These are phyloP conservation scores for cattle (Bos taurus) DNA, from an alignment of 2,113 vertebrate species.

Conservation along the genomic window DNA sequence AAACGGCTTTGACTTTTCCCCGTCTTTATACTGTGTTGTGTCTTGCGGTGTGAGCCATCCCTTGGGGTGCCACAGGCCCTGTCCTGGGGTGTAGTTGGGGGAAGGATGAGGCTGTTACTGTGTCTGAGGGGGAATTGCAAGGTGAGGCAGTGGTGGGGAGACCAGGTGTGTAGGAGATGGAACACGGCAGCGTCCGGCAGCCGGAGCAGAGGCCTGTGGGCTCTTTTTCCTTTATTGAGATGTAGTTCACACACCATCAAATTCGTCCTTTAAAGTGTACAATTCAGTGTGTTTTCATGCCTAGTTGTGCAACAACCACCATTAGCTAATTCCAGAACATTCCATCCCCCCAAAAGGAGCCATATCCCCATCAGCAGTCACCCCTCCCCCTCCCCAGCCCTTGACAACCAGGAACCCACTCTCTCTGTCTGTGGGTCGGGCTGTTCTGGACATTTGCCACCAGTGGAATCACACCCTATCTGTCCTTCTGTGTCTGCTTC, in stretches of 20 bases:
- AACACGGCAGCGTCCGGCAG: fast-evolving
- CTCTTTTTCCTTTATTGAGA: background rate
- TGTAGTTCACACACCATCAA: background rate
- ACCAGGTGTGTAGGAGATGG: fast-evolving
- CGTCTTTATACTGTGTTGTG: background rate
- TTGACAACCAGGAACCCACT: fast-evolving
- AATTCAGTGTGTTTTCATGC: background rate
- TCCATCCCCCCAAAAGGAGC: background rate
- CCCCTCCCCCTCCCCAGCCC: background rate
- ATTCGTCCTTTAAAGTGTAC: background rate
- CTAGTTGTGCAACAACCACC: background rate
- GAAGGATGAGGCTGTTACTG: background rate
- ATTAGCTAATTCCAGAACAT: background rate
- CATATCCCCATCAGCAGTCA: background rate
- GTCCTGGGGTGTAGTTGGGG: background rate
- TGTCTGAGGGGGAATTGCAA: background rate
- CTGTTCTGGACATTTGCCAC: fast-evolving
- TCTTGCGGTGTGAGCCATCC: background rate
- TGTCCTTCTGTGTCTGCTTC: background rate
- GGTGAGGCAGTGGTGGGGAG: fast-evolving
- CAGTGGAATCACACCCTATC: fast-evolving
- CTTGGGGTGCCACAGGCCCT: background rate
- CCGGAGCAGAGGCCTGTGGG: background rate
- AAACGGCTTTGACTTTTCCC: background rate
- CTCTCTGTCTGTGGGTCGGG: background rate